Conservation (phyloP, 2,797 vertebrate species). For the Dallia pectoralis region DNA sequence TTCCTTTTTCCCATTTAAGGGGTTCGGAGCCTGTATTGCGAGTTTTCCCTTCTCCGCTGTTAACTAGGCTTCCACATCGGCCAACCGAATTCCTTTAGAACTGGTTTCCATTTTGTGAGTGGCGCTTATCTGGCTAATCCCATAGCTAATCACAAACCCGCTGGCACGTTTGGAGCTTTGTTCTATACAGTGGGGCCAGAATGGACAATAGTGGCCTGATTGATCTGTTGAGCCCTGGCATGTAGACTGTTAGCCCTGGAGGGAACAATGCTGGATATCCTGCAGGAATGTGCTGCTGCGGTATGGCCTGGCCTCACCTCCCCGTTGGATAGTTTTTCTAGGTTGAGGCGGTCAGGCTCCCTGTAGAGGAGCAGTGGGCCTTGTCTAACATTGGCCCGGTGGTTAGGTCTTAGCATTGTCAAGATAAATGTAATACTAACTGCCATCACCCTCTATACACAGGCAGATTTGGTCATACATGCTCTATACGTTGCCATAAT, state of each 20-base stretch:
- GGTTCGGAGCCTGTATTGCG: constrained; percentile 26
- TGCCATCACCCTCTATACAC: background rate
- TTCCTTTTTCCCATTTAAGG: constrained; percentile 45
- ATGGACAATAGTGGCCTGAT: constrained; percentile 53
- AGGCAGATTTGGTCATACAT: background rate
- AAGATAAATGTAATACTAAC: background rate
- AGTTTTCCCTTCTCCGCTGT: constrained; percentile 17
- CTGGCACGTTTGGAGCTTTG: constrained; percentile 49
- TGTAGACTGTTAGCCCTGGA: constrained; percentile 40
- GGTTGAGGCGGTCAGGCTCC: constrained; percentile 13
- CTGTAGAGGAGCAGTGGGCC: background rate
- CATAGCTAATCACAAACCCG: constrained; percentile 49
- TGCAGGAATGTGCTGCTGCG: constrained; percentile 45
- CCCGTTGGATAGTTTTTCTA: constrained; percentile 27
- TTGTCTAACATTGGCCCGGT: background rate
- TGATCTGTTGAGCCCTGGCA: constrained; percentile 58
- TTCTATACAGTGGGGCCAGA: constrained; percentile 45
- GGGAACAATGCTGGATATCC: constrained; percentile 38
- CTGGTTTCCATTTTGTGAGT: constrained; percentile 43
- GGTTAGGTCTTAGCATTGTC: background rate
- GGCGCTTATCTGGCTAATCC: constrained; percentile 54
- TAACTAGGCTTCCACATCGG: constrained; percentile 1
- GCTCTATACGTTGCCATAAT: background rate
- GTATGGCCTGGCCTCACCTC: constrained; percentile 15
- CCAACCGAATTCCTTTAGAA: background rate